These are phyloP conservation scores for Megatriorchis doriae DNA, from an alignment of 2,113 vertebrate genomes.

Conservation along the genomic window DNA sequence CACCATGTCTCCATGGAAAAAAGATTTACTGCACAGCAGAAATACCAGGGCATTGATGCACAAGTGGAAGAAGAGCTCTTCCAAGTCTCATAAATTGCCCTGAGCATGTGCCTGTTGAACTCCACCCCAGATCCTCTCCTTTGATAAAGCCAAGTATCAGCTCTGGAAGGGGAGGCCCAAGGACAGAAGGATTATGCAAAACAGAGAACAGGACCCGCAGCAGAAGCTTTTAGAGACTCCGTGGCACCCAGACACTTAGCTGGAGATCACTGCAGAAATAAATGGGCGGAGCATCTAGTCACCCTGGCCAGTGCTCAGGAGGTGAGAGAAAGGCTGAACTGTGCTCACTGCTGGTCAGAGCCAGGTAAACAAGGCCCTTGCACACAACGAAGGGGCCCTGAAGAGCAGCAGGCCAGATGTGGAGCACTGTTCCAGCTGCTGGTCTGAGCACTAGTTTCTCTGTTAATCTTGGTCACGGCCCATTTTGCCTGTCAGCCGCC, in stretches of 20 bases:
- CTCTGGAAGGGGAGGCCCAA: background rate
- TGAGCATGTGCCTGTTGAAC: background rate
- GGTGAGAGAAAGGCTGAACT: background rate
- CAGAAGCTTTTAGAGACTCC: background rate
- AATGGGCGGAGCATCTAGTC: background rate
- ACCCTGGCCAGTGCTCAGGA: background rate
- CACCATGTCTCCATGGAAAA: background rate
- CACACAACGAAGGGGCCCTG: background rate
- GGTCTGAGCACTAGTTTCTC: background rate
- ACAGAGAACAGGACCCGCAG: background rate
- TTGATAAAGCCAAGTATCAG: background rate
- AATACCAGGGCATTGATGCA: background rate
- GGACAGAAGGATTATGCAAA: background rate
- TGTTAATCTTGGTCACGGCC: conserved; percentile 46
- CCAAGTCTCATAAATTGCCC: background rate
- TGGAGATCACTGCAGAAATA: background rate
- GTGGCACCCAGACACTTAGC: background rate
- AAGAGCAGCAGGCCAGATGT: background rate
- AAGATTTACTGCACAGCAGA: background rate
- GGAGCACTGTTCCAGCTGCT: background rate
- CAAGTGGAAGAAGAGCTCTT: background rate
- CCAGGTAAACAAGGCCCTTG: background rate
- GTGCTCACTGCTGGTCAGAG: background rate
- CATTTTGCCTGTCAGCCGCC: conserved; percentile 79
- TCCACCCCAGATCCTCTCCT: background rate